Conservation (phyloP, 2,888 invertebrate species). For the Ectropis crepuscularia region DNA sequence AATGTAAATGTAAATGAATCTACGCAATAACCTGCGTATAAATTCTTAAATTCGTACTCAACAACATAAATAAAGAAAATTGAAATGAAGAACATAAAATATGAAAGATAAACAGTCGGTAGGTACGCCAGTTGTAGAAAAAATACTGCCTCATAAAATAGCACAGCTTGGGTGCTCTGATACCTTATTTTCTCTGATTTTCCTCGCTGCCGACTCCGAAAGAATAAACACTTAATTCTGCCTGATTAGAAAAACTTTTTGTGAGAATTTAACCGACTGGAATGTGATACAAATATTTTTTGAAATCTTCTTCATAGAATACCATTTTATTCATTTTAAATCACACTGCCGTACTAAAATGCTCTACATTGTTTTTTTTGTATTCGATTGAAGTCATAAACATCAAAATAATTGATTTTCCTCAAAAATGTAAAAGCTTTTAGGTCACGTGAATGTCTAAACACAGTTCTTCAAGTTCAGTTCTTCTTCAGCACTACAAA, state of each 20-base stretch:
- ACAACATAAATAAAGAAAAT: slow-evolving; percentile 51
- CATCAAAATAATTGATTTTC: too few relatives aligned
- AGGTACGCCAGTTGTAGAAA: slow-evolving; percentile 51
- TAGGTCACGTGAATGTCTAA: too few relatives aligned
- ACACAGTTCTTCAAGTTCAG: too few relatives aligned
- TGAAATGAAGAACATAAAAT: slow-evolving; percentile 61
- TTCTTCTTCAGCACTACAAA: too few relatives aligned
- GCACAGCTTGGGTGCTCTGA: slow-evolving; percentile 56
- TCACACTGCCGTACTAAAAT: too few relatives aligned
- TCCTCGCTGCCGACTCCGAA: slow-evolving; percentile 42
- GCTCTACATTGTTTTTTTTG: too few relatives aligned
- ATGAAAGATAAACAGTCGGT: slow-evolving; percentile 62
- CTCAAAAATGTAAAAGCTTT: too few relatives aligned
- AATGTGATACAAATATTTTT: too few relatives aligned
- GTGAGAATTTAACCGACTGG: too few relatives aligned
- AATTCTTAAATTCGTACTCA: slow-evolving; percentile 21
- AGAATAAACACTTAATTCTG: slow-evolving; percentile 53
- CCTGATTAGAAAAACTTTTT: slow-evolving; percentile 28
- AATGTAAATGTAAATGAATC: background rate
- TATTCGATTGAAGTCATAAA: too few relatives aligned
- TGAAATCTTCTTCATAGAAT: too few relatives aligned
- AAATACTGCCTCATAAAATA: slow-evolving; percentile 70
- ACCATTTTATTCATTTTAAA: too few relatives aligned
- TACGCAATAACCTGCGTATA: slow-evolving; percentile 10
- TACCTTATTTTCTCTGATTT: slow-evolving; percentile 56